Conservation (phyloP, 2,797 vertebrate species). For the Anguilla pacifica region DNA sequence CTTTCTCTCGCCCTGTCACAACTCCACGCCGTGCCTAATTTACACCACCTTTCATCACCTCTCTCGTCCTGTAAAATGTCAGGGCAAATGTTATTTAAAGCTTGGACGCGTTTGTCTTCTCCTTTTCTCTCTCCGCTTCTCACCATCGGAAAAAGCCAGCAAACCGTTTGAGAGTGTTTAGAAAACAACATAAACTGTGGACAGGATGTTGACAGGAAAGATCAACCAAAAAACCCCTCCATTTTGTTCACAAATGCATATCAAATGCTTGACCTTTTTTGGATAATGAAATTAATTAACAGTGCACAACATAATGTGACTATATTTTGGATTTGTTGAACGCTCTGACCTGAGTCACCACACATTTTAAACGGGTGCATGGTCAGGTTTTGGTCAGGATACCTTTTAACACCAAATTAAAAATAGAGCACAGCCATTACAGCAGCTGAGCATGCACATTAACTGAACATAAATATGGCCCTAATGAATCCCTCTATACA, state of each 20-base stretch:
- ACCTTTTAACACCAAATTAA: neutral
- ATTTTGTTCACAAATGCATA: neutral
- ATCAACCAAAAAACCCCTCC: neutral
- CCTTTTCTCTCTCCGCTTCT: neutral
- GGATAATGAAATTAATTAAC: too few species aligned
- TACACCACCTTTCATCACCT: slow-evolving; percentile 68
- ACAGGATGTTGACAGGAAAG: neutral
- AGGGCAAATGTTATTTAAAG: slow-evolving; percentile 75
- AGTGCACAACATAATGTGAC: too few species aligned
- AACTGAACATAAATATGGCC: too few species aligned
- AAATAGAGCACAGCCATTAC: too few species aligned
- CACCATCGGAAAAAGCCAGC: neutral
- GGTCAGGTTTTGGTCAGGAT: neutral
- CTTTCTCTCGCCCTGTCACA: slow-evolving; percentile 42
- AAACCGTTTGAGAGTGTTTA: neutral
- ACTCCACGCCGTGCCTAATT: slow-evolving; percentile 70
- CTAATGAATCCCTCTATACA: too few species aligned
- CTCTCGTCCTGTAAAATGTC: slow-evolving; percentile 62
- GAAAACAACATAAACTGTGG: neutral
- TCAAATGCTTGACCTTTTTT: neutral
- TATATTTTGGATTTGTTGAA: too few species aligned
- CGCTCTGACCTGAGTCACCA: neutral
- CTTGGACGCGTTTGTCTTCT: slow-evolving; percentile 58
- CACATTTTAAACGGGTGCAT: neutral
- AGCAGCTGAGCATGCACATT: neutral